Evolutionary conservation across 2,113 vertebrate species (phyloP).

Genomic region (Lipotes vexillifer): DNA sequence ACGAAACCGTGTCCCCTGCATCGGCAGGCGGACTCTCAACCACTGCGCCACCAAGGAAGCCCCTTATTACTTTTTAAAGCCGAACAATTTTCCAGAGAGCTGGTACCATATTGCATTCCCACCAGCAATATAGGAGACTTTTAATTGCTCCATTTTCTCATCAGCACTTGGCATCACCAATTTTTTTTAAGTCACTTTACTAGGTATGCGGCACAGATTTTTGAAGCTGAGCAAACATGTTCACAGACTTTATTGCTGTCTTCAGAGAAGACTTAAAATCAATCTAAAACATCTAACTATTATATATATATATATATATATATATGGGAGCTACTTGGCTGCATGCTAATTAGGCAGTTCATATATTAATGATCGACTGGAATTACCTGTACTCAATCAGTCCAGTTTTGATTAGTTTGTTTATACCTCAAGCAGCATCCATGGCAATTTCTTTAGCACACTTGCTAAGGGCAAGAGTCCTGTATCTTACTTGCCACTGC

Average conservation of each 20-base stretch:
- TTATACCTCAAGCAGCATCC: background rate
- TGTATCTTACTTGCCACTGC: background rate
- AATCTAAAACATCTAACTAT: background rate
- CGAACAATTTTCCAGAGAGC: background rate
- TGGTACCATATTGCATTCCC: background rate
- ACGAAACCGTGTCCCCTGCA: no score
- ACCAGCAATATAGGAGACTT: background rate
- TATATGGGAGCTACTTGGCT: background rate
- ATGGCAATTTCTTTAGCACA: background rate
- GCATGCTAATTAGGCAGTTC: background rate
- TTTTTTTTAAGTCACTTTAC: background rate
- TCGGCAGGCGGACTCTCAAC: no score
- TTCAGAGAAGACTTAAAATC: constrained; percentile 26
- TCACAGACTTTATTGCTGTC: background rate
- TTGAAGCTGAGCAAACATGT: background rate
- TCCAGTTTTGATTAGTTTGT: background rate
- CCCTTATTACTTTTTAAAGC: background rate
- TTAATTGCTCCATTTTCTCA: background rate
- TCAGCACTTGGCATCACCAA: background rate
- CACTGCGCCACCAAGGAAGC: no score
- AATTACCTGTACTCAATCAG: background rate
- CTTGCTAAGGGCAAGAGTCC: background rate
- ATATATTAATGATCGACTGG: background rate
- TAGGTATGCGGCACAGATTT: background rate
- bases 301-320: background rate